Evolutionary conservation across 2,888 invertebrate genomes (phyloP), one percentile per base, ranked within the genome.

Genomic region (Dicyrtomina minuta): DNA sequence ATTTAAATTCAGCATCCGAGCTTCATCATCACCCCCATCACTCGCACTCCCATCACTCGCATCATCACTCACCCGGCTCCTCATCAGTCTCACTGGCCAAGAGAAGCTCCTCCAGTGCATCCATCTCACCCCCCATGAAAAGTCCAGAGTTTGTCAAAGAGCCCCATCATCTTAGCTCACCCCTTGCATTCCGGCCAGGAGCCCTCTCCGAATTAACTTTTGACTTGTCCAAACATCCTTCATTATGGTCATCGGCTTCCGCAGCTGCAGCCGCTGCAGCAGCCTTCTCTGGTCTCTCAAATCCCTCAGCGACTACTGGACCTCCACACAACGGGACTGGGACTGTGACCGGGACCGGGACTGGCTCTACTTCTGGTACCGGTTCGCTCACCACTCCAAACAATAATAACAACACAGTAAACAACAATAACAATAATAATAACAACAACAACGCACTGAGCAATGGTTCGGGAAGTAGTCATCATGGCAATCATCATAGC

Each of bases 171-270:
- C 15, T 60, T 3, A 27, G n/a, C 20, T n/a, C 27, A 4, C 44
- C 24, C 17, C 17, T 53, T 10, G 62, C 46, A 15, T 64, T 68
- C 43, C 64, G 65, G 0, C 59, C 46, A 44, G 13, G 27, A 41
- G 26, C 66, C 39, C 13, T 70, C 15, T 60, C 64, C 10, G 73
- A 73, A 1, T 22, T 72, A 5, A 73, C 73, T 55, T 76, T 77
- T 65, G 77, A 77, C 56, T 67, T 77, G 26, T 65, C 69, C 10
- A 75, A 75, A 51, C 76, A 77, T 55, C 74, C 74, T 10, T 70
- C 75, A 0, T 62, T 77, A 3, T 77, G 77, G 77, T 72, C 75
- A 1, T 70, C 74, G 0, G 39, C 43, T 1, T 39, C 51, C 8
- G 24, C 33, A 6, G 49, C 61, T 3, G 33, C 33, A 3, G 33